Conservation (phyloP, 2,888 invertebrate species). For the Synergus itoensis region DNA sequence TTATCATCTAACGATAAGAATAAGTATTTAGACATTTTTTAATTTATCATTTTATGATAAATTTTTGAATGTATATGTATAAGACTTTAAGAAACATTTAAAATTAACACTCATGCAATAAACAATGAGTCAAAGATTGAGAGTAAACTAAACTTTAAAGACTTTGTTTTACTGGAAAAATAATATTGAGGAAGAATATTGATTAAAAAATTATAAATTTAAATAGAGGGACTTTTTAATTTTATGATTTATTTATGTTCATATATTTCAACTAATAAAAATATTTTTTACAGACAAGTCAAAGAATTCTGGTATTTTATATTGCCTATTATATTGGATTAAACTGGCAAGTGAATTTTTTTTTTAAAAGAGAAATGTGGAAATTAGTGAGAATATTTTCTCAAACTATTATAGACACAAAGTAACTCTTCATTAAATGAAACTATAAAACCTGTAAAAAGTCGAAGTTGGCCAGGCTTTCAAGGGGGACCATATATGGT, state of each 20-base stretch:
- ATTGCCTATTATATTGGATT: background rate
- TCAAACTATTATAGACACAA: slow-evolving; percentile 4
- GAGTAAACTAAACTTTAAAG: background rate
- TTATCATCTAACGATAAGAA: too few relatives aligned
- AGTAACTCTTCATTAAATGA: slow-evolving; percentile 35
- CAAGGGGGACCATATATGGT: slow-evolving; percentile 33
- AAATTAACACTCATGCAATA: background rate
- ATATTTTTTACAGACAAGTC: background rate
- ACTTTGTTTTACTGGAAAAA: background rate
- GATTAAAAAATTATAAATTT: too few relatives aligned
- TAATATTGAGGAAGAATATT: too few relatives aligned
- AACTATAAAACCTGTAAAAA: slow-evolving; percentile 31
- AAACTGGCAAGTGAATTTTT: background rate
- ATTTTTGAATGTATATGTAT: too few relatives aligned
- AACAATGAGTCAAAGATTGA: background rate
- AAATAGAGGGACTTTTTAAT: too few relatives aligned
- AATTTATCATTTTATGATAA: too few relatives aligned
- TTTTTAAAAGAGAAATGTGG: slow-evolving; percentile 19
- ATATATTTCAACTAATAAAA: background rate
- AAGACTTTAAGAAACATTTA: too few relatives aligned
- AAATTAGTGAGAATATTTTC: background rate
- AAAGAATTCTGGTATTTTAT: background rate
- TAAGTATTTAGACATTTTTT: too few relatives aligned
- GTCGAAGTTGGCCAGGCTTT: slow-evolving; percentile 22
- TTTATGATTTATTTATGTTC: background rate